These are phyloP conservation scores for Platynereis dumerilii DNA, from an alignment of 2,888 invertebrate genomes.

Conservation along the genomic window DNA sequence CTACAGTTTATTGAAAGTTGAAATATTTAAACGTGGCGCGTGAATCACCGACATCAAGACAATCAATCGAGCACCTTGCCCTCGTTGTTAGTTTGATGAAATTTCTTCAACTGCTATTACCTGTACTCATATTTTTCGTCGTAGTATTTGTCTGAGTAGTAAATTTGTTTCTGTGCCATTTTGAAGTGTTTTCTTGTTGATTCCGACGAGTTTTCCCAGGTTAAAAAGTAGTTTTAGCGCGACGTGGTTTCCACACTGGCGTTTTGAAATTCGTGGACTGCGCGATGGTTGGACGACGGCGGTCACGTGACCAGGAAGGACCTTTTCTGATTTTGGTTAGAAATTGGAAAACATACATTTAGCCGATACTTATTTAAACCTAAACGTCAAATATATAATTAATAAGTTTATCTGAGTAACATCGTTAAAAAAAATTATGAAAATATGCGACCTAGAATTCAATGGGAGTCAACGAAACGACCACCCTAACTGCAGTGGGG, in stretches of 20 bases:
- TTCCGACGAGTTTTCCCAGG: not conserved
- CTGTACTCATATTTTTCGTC: conserved; percentile 92
- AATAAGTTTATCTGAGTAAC: no score
- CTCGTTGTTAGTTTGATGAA: no score
- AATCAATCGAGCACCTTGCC: no score
- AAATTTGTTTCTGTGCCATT: conserved; percentile 77
- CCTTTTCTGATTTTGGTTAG: no score
- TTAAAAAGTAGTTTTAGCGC: no score
- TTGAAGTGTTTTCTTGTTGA: not conserved
- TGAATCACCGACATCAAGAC: no score
- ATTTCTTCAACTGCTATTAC: conserved; percentile 65
- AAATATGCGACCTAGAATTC: no score
- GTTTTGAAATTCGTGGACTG: conserved; percentile 19
- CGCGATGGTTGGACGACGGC: conserved; percentile 3
- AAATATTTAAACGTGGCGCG: no score
- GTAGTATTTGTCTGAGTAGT: conserved; percentile 91
- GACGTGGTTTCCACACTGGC: not conserved
- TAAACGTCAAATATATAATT: not conserved
- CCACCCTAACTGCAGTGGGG: no score
- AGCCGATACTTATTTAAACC: not conserved
- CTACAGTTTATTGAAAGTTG: no score
- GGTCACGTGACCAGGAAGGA: conserved; percentile 7
- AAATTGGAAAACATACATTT: not conserved
- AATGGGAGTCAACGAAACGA: no score
- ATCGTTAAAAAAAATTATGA: no score